phyloP scores from a whole-genome alignment of 1,140 invertebrate genomes.

The Saccostrea glomerata region DNA sequence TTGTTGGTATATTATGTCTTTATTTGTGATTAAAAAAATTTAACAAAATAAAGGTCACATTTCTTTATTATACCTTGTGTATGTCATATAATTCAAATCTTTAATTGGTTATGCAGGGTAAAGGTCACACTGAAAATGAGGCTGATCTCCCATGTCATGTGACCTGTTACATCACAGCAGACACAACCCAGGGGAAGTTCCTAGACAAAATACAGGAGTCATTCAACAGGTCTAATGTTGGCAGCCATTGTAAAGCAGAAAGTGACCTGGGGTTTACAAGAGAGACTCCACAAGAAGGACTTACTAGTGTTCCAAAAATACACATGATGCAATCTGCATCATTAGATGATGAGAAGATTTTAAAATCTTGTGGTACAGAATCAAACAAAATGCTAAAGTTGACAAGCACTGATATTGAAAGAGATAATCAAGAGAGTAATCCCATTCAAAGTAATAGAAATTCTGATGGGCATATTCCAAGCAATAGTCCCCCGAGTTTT shows the following conservation, averaged over 20 bases:
- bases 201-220: constrained; percentile 52
- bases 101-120: neutral
- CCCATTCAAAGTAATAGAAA: neutral
- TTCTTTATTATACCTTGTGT: no score
- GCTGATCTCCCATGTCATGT: constrained; percentile 68
- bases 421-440: neutral
- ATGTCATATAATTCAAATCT: no score
- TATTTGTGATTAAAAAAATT: no score
- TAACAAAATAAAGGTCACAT: no score
- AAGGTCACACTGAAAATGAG: constrained; percentile 9
- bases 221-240: neutral
- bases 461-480: neutral
- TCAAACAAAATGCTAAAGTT: neutral
- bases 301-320: neutral
- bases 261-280: neutral
- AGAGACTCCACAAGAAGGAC: neutral
- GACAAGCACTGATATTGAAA: neutral
- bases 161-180: constrained; percentile 66
- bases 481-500: neutral
- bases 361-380: neutral
- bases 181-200: constrained; percentile 67
- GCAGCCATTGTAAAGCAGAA: neutral
- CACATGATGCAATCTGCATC: neutral
- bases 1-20: no score
- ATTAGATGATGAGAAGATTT: neutral